Conservation (phyloP, 2,888 invertebrate species). For the Tholera decimalis region DNA sequence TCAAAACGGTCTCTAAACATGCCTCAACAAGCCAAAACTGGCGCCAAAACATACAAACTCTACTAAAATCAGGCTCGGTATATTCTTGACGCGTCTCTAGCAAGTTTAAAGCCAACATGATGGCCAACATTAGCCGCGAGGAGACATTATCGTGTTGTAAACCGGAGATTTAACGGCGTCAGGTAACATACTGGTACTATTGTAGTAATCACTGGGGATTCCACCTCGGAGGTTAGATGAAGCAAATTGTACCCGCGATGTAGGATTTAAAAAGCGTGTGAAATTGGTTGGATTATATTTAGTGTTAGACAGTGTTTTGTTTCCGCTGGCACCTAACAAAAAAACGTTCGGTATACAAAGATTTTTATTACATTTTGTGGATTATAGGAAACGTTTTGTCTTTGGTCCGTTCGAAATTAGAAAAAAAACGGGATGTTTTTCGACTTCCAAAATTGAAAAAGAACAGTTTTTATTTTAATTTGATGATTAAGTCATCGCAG, state of each 20-base stretch:
- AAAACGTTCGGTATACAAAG: background rate
- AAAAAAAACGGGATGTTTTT: too few species aligned
- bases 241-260: slow-evolving; percentile 35
- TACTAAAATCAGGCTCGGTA: slow-evolving; percentile 40
- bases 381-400: too few species aligned
- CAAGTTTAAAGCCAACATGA: slow-evolving; percentile 63
- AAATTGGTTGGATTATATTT: slow-evolving; percentile 1
- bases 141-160: slow-evolving; percentile 80
- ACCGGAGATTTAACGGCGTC: slow-evolving; percentile 79
- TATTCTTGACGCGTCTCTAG: slow-evolving; percentile 53
- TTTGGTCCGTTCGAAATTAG: too few species aligned
- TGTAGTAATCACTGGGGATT: slow-evolving; percentile 59
- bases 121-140: slow-evolving; percentile 64
- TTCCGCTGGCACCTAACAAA: background rate
- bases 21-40: background rate
- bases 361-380: too few species aligned
- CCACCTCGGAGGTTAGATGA: slow-evolving; percentile 12
- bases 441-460: too few species aligned
- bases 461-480: background rate
- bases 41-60: slow-evolving; percentile 36
- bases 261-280: slow-evolving; percentile 28
- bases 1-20: slow-evolving; percentile 9
- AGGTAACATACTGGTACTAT: slow-evolving; percentile 64
- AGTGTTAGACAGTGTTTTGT: slow-evolving; percentile 8
- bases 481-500: background rate